Conservation (phyloP, 1,140 invertebrate species). For the Drosophila varians region DNA sequence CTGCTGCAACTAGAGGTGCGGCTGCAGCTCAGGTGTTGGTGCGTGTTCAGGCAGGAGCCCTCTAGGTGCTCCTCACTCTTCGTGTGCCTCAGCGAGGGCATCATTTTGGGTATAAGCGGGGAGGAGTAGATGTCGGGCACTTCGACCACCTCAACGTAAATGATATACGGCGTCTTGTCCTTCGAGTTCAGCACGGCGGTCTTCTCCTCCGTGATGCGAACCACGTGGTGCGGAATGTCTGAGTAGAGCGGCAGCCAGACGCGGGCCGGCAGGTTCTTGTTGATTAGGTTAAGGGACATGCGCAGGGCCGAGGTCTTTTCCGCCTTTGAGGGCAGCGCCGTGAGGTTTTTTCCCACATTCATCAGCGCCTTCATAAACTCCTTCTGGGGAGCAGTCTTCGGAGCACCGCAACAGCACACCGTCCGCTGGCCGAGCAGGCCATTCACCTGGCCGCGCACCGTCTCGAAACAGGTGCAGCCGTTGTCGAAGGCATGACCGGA, state of each 20-base stretch:
- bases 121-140: conserved; percentile 93
- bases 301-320: conserved; percentile 94
- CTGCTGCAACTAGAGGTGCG: conserved; percentile 73
- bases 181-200: conserved; percentile 99
- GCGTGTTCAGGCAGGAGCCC: conserved; percentile 66
- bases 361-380: conserved; percentile 95
- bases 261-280: conserved; percentile 97
- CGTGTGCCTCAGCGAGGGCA: conserved; percentile 92
- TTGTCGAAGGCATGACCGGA: conserved; percentile 98
- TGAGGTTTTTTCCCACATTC: conserved; percentile 95
- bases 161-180: conserved; percentile 99
- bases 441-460: conserved; percentile 88
- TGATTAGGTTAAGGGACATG: conserved; percentile 95
- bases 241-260: conserved; percentile 98
- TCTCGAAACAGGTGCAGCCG: conserved; percentile 92
- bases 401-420: conserved; percentile 91
- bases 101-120: conserved; percentile 91
- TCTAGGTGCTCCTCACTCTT: conserved; percentile 92
- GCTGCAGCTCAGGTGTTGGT: conserved; percentile 60
- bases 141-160: conserved; percentile 98
- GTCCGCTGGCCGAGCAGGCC: conserved; percentile 89
- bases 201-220: conserved; percentile 94
- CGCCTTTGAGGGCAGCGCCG: conserved; percentile 96
- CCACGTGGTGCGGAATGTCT: conserved; percentile 95
- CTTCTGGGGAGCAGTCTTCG: conserved; percentile 91